A percentile compares a stretch with the other conserved stretches of the same genome.
Conservation (phyloP, 2,888 invertebrate genomes). For the Pollenia angustigena region DNA sequence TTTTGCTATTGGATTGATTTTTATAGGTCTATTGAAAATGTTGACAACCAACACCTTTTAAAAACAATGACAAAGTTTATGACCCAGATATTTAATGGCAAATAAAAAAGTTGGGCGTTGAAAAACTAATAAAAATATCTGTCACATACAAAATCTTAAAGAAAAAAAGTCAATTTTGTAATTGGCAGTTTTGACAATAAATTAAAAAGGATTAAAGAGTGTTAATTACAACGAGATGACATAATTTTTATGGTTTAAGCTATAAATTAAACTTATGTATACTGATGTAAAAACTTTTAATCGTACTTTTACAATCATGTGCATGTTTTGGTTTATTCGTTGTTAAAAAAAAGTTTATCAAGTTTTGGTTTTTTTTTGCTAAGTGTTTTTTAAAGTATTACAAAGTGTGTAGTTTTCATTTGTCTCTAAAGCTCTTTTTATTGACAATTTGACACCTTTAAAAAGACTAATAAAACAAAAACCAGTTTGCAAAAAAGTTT, state of each 20-base stretch:
- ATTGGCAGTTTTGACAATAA: neutral
- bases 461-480: conserved; percentile 11
- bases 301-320: no score
- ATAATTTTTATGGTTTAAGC: neutral
- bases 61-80: conserved; percentile 40
- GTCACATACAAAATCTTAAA: neutral
- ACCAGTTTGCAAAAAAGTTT: conserved; percentile 20
- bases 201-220: neutral
- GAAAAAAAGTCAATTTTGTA: neutral
- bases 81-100: conserved; percentile 6
- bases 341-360: conserved; percentile 1
- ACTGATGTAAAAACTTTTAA: no score
- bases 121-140: neutral
- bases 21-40: conserved; percentile 22
- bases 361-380: neutral
- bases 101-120: neutral
- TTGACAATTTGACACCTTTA: conserved; percentile 60
- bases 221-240: neutral
- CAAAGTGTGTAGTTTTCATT: neutral
- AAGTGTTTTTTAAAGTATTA: neutral
- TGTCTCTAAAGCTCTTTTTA: neutral
- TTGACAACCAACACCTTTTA: conserved; percentile 43
- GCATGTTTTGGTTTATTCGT: no score
- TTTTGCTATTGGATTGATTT: neutral
- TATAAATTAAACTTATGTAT: no score